Conservation (phyloP, 2,113 vertebrate species). For the Eptesicus fuscus region DNA sequence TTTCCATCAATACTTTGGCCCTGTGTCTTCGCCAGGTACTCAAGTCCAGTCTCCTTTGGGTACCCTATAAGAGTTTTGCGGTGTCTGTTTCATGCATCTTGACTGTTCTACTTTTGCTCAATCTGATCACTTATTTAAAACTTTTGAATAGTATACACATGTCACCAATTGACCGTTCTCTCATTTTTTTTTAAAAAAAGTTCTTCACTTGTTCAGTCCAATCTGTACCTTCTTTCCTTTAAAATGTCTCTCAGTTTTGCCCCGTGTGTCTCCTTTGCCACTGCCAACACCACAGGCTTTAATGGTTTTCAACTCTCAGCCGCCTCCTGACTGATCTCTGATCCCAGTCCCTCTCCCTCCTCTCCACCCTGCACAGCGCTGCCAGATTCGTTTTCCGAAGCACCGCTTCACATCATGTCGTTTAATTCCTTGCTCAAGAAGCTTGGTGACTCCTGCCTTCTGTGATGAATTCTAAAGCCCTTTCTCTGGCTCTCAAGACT, state of each 20-base stretch:
- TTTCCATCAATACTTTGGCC: fast-evolving
- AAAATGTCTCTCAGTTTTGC: not conserved
- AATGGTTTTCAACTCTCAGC: not conserved
- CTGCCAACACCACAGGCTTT: too few species aligned
- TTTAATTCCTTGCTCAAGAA: not conserved
- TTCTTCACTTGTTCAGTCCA: not conserved
- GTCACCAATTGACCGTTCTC: not conserved
- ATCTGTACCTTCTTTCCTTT: not conserved
- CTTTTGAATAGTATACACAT: not conserved
- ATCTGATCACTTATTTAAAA: not conserved
- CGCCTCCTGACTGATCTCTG: not conserved
- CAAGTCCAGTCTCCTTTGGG: not conserved
- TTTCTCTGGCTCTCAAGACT: not conserved
- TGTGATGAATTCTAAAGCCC: not conserved
- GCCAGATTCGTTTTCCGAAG: not conserved
- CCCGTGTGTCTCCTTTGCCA: not conserved
- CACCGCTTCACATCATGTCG: not conserved
- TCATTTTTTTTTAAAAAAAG: not conserved
- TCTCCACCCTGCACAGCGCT: fast-evolving
- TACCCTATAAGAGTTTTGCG: not conserved
- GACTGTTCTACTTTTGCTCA: not conserved
- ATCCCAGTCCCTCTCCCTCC: not conserved
- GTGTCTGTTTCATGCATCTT: not conserved
- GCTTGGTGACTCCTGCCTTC: not conserved
- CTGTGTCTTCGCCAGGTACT: fast-evolving